Evolutionary conservation across 2,888 invertebrate species (phyloP), one percentile per base, ranked within the genome.

Genomic region (Deilephila elpenor): DNA sequence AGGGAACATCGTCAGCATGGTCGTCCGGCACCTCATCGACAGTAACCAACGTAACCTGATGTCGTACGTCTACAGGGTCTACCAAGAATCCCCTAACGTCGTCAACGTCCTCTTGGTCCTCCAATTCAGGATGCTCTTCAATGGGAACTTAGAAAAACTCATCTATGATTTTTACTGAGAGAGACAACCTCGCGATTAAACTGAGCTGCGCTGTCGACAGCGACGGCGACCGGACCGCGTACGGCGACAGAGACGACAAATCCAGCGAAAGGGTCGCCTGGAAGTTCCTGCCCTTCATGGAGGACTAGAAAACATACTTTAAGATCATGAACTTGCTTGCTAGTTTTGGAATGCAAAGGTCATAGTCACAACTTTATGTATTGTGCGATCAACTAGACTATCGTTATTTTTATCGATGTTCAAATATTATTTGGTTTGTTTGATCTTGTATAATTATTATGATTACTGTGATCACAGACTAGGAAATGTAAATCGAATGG

Each of bases 51-150:
- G 59, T 6, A 71, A 71, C n/a, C 25, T 59, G 7, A 25, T 74
- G 14, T 51, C 62, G 6, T 74, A 71, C 20, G 59, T 59, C 7
- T 74, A 74, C 34, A 19, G 51, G 3, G 64, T 74, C 0, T 74
- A 61, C 59, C 44, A n/a, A 2, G 29, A 29, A 25, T 44, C 44
- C 17, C 59, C 44, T 1, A 59, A 71, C 11, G 59, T 74, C 5
- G 20, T 74, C 17, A 60, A 37, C 11, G 20, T 64, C 11, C 59
- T 59, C 64, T 74, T 74, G 20, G 71, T 71, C 8, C 2, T 59
- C 11, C 44, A 71, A 59, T 74, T 71, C 44, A 56, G 59, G 25
- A 51, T 59, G 11, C 56, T 74, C 17, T 20, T 74, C 1, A 44
- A 56, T 29, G 32, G 56, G 3, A 32, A 59, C 20, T 25, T 6